Base-by-base conservation (phyloP, 2,888 invertebrate genomes). In the Prosopocoilus inquinatus region DNA sequence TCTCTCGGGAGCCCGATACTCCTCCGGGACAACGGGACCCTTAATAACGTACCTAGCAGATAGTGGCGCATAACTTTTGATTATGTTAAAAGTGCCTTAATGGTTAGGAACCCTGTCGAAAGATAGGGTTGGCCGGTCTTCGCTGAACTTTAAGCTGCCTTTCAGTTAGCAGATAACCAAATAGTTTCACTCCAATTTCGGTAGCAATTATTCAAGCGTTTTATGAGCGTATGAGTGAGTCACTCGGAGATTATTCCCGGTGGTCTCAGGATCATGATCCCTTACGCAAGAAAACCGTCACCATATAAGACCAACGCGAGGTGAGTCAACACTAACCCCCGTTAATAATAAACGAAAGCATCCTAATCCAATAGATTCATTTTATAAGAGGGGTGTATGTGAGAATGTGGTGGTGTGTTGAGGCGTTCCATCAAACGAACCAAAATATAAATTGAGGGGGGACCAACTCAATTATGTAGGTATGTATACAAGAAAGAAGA, bases 281-380 rank as follows among this genome's bases (percentile, higher is more conserved):
- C 57, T 49, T 41, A 33, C 20, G 57, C 57, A 58, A 51, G 61
- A 62, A 59, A 63, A 63, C 59, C 57, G n/a, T n/a, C n/a, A n/a
- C n/a, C n/a, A n/a, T 59, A 61, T 59, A 59, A 63, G 60, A 61
- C 59, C 60, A 41, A 59, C 52, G 64, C 52, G 64, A 67, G 65
- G 67, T 67, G 66, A 67, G 65, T 67, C 67, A 66, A 67, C 66
- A 59, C 61, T 59, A 58, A 57, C 65, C 66, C 67, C 64, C 60
- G 59, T 58, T 61, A 65, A 67, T 62, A 66, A 66, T 61, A 67
- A 67, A 62, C 60, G 62, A 61, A 64, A 62, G 59, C 64, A 55
- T 60, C 59, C 62, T 67, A 67, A 67, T 67, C 66, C 62, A 67
- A 66, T 67, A 65, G 64, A 61, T 63, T 63, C 62, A 58, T 57